Evolutionary conservation across 2,888 invertebrate species (phyloP), one percentile per base, ranked within the genome.

Genomic region (Drosophila pseudotalamancana): DNA sequence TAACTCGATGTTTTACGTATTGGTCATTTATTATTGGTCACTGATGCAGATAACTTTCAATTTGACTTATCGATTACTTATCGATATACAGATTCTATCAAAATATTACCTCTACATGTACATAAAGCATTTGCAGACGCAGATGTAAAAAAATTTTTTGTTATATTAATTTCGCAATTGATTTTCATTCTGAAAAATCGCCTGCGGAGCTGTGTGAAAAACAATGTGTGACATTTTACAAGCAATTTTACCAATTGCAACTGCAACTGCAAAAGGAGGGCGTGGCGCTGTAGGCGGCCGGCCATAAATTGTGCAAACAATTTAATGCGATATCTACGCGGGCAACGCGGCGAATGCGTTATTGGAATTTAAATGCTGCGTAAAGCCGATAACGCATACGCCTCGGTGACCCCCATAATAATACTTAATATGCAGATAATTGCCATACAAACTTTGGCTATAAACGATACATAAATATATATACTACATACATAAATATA

Each of bases 371-470:
- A 48, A 23, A 40, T 59, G 11, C 65, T 65, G 50, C 45, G 29
- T n/a, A 19, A 3, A 14, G n/a, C 21, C 32, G 80, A 83, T 82
- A 83, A 49, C 64, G 73, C 57, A 72, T 73, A 60, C 73, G 78
- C 57, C 55, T 31, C 66, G 54, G 53, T 63, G 51, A 34, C 12
- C 43, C n/a, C 50, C 63, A 64, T 56, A 77, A 71, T 69, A 77
- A 59, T 46, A 18, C 35, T 54, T 64, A 74, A 82, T 65, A 59
- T 57, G 45, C 42, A n/a, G 43, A 77, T 72, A 75, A 81, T 76
- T 73, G 50, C 31, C 50, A 21, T 45, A 34, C 25, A 31, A 61
- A 56, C 46, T 32, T 46, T 55, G 35, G 19, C 19, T 5, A 4
- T 6, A 2, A 14, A 12, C 18, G 21, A 14, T 9, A 32, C n/a